Evolutionary conservation across 2,797 vertebrate species (phyloP), one percentile per base, ranked within the genome.

Genomic region (Ara ararauna): DNA sequence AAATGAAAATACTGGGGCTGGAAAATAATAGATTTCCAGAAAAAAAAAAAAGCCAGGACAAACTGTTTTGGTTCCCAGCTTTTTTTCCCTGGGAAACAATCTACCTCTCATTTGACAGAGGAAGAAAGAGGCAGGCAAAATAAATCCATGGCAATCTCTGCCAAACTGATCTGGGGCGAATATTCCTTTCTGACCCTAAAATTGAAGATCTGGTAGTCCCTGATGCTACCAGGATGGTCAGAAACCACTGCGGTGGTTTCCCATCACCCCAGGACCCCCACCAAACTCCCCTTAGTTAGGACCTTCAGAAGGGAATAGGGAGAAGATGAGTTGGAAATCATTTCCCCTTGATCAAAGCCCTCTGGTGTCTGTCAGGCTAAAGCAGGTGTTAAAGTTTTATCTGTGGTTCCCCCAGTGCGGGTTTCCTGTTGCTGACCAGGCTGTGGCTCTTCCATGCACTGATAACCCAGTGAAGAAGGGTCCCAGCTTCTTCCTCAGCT

Each of bases 1-100:
- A 92, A 90, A 80, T 75, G 3, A 77, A 83, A 87, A 65, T 0
- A 78, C 92, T 91, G 64, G 32, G 23, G 23, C 56, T 85, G 42
- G 56, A 85, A 77, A 90, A 51, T 15, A 66, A 15, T 42, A 26
- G 18, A 45, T 89, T 88, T 40, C 10, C 88, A 94, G 50, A 86
- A 89, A 58, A 1, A 3, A 6, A 42, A 27, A 36, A 36, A 42
- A 45, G 9, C 5, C 5, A 56, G 29, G 11, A 30, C 10, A 6
- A 65, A 67, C 54, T 71, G 23, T 58, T 96, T 87, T 84, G 1
- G 18, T 91, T 91, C 61, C 40, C 40, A 67, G 29, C 12, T 40
- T 62, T 88, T 38, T 61, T 71, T 23, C 11, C 22, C 73, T 62
- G 60, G n/a, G 56, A 85, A 94, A 60, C 4, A 0, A 71, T 30